Conservation (phyloP, 2,888 invertebrate species). For the Notocelia uddmanniana region DNA sequence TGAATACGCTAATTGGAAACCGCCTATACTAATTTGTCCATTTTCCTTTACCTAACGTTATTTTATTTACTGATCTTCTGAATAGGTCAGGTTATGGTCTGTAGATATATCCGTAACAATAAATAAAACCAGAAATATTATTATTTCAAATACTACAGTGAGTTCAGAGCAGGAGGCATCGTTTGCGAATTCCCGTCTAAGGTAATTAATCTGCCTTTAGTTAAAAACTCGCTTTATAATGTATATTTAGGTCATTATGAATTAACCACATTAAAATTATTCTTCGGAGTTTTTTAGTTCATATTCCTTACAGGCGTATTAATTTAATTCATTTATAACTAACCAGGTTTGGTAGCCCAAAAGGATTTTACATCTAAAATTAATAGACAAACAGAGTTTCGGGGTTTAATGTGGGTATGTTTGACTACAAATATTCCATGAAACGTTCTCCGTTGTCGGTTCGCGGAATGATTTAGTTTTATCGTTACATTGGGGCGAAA, state of each 20-base stretch:
- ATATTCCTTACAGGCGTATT: neutral
- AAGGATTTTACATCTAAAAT: slow-evolving; percentile 27
- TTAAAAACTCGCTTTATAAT: slow-evolving; percentile 17
- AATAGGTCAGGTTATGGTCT: no score
- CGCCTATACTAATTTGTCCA: no score
- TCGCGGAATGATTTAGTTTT: slow-evolving; percentile 36
- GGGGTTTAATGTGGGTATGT: slow-evolving; percentile 22
- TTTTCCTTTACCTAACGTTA: no score
- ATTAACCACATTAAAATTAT: slow-evolving; percentile 22
- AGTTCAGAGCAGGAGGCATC: slow-evolving; percentile 3
- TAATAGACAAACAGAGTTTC: slow-evolving; percentile 31
- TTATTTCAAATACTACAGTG: no score
- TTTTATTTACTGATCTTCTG: no score
- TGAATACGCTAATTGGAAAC: no score
- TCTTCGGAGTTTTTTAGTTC: slow-evolving; percentile 8
- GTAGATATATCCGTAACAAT: no score
- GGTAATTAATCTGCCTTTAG: slow-evolving; percentile 26
- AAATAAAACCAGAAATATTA: no score
- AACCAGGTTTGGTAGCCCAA: neutral
- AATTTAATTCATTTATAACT: slow-evolving; percentile 12
- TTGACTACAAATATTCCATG: slow-evolving; percentile 22
- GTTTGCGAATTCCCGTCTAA: neutral
- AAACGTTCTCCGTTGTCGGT: slow-evolving; percentile 19
- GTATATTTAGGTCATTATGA: slow-evolving; percentile 18
- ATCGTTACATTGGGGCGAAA: slow-evolving; percentile 25